phyloP scores from a whole-genome alignment of 2,888 invertebrate genomes.

The Ochropacha duplaris region DNA sequence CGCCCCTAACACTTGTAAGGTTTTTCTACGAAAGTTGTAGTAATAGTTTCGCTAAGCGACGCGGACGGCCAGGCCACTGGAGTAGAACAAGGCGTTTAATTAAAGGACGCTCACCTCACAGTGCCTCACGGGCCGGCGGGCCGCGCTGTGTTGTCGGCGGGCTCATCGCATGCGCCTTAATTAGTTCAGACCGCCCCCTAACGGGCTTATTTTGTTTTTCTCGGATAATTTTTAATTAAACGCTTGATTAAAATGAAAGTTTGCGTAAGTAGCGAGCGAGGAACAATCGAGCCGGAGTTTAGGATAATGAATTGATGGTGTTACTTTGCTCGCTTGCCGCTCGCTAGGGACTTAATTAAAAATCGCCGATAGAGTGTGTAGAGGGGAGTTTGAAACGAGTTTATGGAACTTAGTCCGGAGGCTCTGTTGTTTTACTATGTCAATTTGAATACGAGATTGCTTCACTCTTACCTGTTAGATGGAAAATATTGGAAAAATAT shows the following conservation, averaged over 20 bases:
- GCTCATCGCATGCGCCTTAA: constrained; percentile 81
- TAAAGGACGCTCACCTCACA: constrained; percentile 78
- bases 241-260: constrained; percentile 84
- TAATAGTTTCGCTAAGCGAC: constrained; percentile 72
- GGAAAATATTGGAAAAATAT: constrained; percentile 12
- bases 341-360: constrained; percentile 82
- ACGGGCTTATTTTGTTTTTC: constrained; percentile 83
- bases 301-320: constrained; percentile 84
- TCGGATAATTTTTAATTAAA: constrained; percentile 84
- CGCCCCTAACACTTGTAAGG: constrained; percentile 60
- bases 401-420: constrained; percentile 77
- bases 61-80: no score
- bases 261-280: constrained; percentile 82
- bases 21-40: constrained; percentile 55
- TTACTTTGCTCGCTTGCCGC: constrained; percentile 79
- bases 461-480: constrained; percentile 49
- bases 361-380: constrained; percentile 83
- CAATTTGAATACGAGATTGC: constrained; percentile 81
- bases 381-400: constrained; percentile 79
- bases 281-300: constrained; percentile 82
- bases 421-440: constrained; percentile 80
- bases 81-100: constrained; percentile 76
- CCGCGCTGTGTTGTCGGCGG: constrained; percentile 54
- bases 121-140: no score
- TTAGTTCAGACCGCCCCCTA: constrained; percentile 81